Evolutionary conservation across 2,888 invertebrate genomes (phyloP), one percentile per base, ranked within the genome.

Genomic region (Phyllotreta cruciferae): DNA sequence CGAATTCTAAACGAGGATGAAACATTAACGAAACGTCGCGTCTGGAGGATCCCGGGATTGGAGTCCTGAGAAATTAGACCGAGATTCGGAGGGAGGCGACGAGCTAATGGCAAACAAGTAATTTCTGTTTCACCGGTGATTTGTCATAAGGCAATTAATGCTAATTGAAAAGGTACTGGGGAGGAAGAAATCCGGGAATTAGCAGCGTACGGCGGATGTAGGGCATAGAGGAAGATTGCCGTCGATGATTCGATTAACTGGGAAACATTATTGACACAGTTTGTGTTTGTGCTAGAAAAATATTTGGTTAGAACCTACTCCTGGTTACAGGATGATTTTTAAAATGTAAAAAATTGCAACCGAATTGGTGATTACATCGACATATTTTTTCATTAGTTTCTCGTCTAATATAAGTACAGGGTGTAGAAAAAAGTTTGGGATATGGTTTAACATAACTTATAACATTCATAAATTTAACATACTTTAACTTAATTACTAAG

Each of bases 121-220:
- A 47, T 47, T 47, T 24, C 47, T 47, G 61, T 56, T 62, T 53
- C 34, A 52, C 11, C 14, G 49, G 42, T 49, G 37, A 58, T 63
- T 63, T 55, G 47, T 63, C 58, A 49, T 55, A 58, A 49, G 54
- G 47, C 56, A 54, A 58, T 58, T 54, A 58, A 58, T 58, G 11
- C 49, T 55, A 61, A 61, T 58, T 54, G 58, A 58, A 54, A 37
- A 45, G 37, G 41, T 49, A 36, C 57, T 34, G 47, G 44, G 38
- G 52, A 47, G 47, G 62, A 44, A 52, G 52, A 52, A 52, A 52
- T 52, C 38, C 7, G 37, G 37, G 13, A 52, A 52, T 34, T 50
- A 14, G 52, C 9, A 24, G 13, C 10, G 24, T 24, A 24, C 24
- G 24, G 24, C 24, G 24, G 24, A 24, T 24, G 24, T 24, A 24